These are phyloP conservation scores for Limnephilus auricula DNA, from an alignment of 2,888 invertebrate species.

Conservation along the genomic window DNA sequence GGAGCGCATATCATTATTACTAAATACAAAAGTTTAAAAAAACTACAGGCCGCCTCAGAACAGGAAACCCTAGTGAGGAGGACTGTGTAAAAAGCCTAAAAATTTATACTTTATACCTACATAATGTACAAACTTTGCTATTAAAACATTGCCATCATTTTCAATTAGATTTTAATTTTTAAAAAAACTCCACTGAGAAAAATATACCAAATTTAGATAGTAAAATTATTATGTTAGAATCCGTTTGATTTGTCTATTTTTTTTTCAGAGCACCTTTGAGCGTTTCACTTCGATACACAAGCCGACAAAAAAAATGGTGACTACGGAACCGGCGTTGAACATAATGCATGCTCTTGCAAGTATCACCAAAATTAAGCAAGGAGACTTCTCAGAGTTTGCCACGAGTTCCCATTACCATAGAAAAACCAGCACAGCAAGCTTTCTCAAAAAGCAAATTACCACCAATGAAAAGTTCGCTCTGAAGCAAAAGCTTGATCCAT, in stretches of 20 bases:
- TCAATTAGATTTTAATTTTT: too few species aligned
- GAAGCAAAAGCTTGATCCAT: slow-evolving; percentile 74
- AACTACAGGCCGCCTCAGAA: too few species aligned
- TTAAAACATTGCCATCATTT: too few species aligned
- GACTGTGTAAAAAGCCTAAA: too few species aligned
- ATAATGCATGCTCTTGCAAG: slow-evolving; percentile 79
- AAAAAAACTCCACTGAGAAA: too few species aligned
- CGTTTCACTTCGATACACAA: slow-evolving; percentile 46
- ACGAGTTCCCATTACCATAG: slow-evolving; percentile 72
- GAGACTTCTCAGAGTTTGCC: slow-evolving; percentile 78
- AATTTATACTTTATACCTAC: too few species aligned
- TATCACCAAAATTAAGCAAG: slow-evolving; percentile 77
- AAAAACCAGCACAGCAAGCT: slow-evolving; percentile 74
- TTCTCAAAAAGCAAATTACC: slow-evolving; percentile 70
- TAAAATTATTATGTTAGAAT: too few species aligned
- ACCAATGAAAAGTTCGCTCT: slow-evolving; percentile 70
- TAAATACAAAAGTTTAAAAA: too few species aligned
- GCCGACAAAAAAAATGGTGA: slow-evolving; percentile 72
- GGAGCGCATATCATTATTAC: too few species aligned
- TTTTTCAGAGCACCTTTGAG: slow-evolving; percentile 56
- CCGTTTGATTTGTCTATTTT: neutral
- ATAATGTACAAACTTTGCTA: too few species aligned
- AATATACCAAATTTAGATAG: too few species aligned
- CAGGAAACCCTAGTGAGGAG: too few species aligned
- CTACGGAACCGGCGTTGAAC: slow-evolving; percentile 79